Evolutionary conservation across 1,140 invertebrate genomes (phyloP), one percentile per base, ranked within the genome.

Genomic region (Aphaenogaster ashmeadi): DNA sequence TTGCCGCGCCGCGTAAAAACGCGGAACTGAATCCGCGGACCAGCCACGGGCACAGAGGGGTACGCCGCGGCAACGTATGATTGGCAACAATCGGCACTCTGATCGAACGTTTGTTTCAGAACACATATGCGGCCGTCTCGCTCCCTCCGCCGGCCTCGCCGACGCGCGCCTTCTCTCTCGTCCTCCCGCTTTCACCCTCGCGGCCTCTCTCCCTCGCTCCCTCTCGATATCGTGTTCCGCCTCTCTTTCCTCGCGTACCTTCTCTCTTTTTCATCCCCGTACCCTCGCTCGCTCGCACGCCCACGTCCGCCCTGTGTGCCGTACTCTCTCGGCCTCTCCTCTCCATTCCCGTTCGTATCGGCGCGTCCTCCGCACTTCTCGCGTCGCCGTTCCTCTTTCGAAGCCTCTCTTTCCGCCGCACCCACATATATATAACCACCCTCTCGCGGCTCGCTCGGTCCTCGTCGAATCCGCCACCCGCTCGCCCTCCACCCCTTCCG

Each of bases 1-100:
- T 94, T 94, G 88, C 92, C 93, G 88, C 91, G 88, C 44, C 94
- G 93, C 93, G 94, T 94, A 94, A 95, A 95, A 95, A 95, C 90
- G 92, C 92, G 91, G 92, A 94, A 95, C 94, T 95, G 94, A 95
- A 93, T 93, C 90, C 92, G 93, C 92, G 90, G 92, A 87, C 87
- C 84, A 88, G 90, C 90, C 89, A 91, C 89, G 90, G 84, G 74
- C 89, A 93, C 91, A 92, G 93, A 93, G 93, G 93, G 90, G 86
- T 90, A 85, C 79, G 88, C 87, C 89, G 93, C 91, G 93, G 93
- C 92, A 94, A 94, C 93, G 94, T 95, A 94, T 95, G 94, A 95
- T 95, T 95, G 94, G 94, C 94, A 95, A 95, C 94, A 95, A 95
- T 95, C 94, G 94, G 94, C 93, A 94, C 94, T 93, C 94, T 94